Conservation (phyloP, 2,113 vertebrate species). For the Rissa tridactyla region DNA sequence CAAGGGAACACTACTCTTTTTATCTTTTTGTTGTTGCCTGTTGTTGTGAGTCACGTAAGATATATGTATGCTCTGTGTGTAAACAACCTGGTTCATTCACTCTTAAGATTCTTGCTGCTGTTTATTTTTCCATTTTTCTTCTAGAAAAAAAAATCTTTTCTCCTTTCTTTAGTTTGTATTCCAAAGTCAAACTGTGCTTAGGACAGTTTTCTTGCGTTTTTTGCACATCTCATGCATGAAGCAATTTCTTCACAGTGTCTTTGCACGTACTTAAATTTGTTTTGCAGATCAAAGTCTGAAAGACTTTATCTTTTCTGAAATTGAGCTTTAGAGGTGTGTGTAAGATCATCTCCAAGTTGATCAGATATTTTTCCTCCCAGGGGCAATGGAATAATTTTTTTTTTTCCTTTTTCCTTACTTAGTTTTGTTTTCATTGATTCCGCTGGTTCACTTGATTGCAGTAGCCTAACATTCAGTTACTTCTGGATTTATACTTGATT, state of each 20-base stretch:
- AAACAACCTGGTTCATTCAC: background rate
- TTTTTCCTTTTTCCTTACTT: background rate
- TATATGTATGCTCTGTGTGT: background rate
- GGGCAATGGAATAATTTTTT: background rate
- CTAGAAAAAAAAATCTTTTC: background rate
- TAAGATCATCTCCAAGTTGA: background rate
- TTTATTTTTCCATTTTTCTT: background rate
- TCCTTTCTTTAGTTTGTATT: background rate
- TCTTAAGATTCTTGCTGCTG: background rate
- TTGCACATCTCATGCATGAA: background rate
- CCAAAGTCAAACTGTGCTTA: background rate
- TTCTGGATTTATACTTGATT: background rate
- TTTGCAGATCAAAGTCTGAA: background rate
- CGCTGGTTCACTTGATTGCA: background rate
- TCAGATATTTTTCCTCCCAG: background rate
- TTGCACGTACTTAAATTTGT: background rate
- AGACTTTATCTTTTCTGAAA: background rate
- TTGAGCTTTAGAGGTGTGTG: background rate
- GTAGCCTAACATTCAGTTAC: background rate
- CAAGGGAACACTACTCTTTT: background rate
- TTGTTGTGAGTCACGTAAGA: background rate
- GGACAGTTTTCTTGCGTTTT: background rate
- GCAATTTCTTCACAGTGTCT: background rate
- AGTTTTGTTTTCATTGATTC: slow-evolving; percentile 30
- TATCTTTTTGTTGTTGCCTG: background rate